These are phyloP conservation scores for Eublepharis macularius DNA, from an alignment of 2,113 vertebrate species.

Conservation along the genomic window DNA sequence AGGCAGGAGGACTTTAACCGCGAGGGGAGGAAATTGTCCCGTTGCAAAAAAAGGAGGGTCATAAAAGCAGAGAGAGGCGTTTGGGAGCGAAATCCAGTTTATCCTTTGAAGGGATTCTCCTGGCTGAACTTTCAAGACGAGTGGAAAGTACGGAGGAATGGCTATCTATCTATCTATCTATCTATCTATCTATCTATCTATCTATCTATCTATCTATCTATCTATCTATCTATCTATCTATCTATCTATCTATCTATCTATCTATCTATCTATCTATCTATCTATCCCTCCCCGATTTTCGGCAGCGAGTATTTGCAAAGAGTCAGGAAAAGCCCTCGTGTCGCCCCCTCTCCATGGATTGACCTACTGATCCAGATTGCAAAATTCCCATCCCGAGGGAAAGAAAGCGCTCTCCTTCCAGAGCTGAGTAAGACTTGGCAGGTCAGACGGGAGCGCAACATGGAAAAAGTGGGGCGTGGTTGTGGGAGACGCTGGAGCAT, in stretches of 20 bases:
- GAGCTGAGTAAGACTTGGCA: constrained; percentile 31
- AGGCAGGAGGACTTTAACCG: constrained; percentile 21
- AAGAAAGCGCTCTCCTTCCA: background rate
- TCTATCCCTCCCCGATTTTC: background rate
- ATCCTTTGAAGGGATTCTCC: background rate
- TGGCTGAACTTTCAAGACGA: constrained; percentile 35
- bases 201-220: constrained; percentile 17
- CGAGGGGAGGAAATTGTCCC: constrained; percentile 25
- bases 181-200: background rate
- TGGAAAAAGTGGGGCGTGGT: background rate
- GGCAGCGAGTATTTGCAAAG: background rate
- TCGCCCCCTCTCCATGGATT: background rate
- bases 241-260: background rate
- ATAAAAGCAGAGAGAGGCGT: no score
- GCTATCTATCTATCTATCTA: constrained; percentile 29
- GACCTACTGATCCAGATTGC: constrained; percentile 41
- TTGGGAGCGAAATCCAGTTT: no score
- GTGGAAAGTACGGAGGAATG: background rate
- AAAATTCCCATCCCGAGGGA: constrained; percentile 33
- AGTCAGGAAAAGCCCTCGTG: background rate
- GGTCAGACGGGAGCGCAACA: background rate
- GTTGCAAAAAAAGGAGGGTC: background rate
- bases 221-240: background rate
- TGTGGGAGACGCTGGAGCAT: background rate
- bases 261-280: background rate